These are phyloP conservation scores for Globodera ellingtonae DNA, from an alignment of 1,140 invertebrate genomes.

Conservation along the genomic window DNA sequence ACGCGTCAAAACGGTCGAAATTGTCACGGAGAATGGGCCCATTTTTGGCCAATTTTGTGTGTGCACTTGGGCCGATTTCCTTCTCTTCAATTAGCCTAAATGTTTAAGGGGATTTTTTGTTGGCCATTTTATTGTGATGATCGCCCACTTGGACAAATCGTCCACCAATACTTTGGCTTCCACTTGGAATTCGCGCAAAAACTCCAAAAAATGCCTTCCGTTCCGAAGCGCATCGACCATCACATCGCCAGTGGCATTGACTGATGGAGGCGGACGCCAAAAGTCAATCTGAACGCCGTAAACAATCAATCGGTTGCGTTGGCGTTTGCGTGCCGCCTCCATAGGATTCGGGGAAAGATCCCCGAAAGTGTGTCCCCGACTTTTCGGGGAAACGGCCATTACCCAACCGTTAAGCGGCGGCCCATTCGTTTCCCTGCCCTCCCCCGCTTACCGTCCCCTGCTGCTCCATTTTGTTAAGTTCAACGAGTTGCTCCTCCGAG, in stretches of 20 bases:
- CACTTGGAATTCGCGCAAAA: constrained; percentile 30
- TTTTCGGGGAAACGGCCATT: too few relatives aligned
- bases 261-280: constrained; percentile 28
- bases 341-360: too few relatives aligned
- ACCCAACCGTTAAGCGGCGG: too few relatives aligned
- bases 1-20: constrained; percentile 23
- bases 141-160: constrained; percentile 39
- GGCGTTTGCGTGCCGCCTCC: too few relatives aligned
- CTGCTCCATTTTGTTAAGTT: constrained; percentile 26
- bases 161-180: constrained; percentile 39
- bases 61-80: constrained; percentile 12
- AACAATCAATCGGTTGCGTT: neutral
- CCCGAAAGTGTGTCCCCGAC: too few relatives aligned
- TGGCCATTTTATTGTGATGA: neutral
- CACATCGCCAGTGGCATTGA: constrained; percentile 35
- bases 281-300: constrained; percentile 30
- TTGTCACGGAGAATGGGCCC: constrained; percentile 6
- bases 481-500: constrained; percentile 25
- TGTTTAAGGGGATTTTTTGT: neutral
- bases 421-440: too few relatives aligned
- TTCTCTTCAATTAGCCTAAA: constrained; percentile 42
- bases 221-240: constrained; percentile 39
- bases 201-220: constrained; percentile 25
- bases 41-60: constrained; percentile 18
- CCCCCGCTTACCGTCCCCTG: constrained; percentile 22